A percentile compares a stretch with the other conserved stretches of the same genome.
Evolutionary conservation across 2,797 vertebrate species (phyloP).

Genomic region (Lindbergichthys nudifrons): DNA sequence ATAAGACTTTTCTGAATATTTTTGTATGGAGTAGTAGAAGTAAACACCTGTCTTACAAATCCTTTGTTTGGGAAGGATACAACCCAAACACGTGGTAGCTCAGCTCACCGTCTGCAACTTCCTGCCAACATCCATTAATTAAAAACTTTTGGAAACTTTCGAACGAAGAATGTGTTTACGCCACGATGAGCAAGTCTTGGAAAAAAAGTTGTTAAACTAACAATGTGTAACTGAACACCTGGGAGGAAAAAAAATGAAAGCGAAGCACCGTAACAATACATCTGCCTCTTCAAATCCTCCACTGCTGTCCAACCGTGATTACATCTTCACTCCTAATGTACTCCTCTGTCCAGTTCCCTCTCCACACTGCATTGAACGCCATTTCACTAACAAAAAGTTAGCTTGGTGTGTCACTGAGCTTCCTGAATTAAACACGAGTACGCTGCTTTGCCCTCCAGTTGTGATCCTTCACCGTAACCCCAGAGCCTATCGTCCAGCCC

Average conservation of each 20-base stretch:
- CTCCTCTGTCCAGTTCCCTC: slow-evolving; percentile 32
- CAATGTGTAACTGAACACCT: slow-evolving; percentile 34
- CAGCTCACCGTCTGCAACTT: background rate
- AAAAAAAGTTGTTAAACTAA: slow-evolving; percentile 38
- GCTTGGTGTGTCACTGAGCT: slow-evolving; percentile 5
- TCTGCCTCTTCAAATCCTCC: slow-evolving; percentile 44
- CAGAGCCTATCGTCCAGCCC: slow-evolving; percentile 21
- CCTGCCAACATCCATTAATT: background rate
- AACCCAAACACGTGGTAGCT: background rate
- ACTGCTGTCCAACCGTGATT: slow-evolving; percentile 42
- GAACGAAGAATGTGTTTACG: background rate
- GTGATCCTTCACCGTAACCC: slow-evolving; percentile 36
- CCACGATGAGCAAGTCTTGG: background rate
- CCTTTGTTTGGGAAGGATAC: too few species aligned
- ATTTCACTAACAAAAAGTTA: slow-evolving; percentile 11
- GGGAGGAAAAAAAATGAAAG: background rate
- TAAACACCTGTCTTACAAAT: too few species aligned
- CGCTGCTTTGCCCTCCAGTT: slow-evolving; percentile 3
- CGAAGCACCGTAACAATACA: slow-evolving; percentile 12
- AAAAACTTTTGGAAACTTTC: background rate
- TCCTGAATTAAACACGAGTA: slow-evolving; percentile 35
- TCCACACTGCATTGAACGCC: slow-evolving; percentile 22
- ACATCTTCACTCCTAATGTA: slow-evolving; percentile 39
- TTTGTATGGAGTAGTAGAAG: too few species aligned
- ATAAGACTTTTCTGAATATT: too few species aligned